Evolutionary conservation across 37 sponge, comb jelly and placozoan species (phyloP).

Genomic region (Halichondria panicea): DNA sequence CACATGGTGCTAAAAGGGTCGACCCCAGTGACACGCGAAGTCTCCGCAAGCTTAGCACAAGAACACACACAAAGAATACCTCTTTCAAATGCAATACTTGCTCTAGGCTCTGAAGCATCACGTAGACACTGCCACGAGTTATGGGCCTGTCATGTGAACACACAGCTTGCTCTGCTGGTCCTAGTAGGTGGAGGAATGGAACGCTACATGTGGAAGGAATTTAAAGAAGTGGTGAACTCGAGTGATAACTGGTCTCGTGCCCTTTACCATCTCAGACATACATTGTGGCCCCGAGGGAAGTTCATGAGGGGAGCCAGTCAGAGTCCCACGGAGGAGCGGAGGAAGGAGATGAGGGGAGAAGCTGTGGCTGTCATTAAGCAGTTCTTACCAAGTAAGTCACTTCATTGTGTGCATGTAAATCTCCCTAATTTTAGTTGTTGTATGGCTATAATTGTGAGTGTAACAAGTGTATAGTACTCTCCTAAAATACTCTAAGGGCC

Average conservation of each 20-base stretch:
- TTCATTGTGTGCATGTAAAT: neutral
- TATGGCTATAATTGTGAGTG: neutral
- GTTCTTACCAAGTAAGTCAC: conserved; percentile 70
- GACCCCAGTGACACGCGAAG: conserved; percentile 8
- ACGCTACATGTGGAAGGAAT: conserved; percentile 46
- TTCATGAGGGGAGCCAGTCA: conserved; percentile 1
- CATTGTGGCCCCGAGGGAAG: conserved; percentile 65
- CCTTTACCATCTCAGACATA: conserved; percentile 64
- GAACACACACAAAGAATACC: conserved; percentile 17
- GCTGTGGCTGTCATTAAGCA: conserved; percentile 60
- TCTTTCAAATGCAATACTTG: conserved; percentile 57
- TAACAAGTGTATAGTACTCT: neutral
- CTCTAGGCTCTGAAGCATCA: conserved; percentile 60
- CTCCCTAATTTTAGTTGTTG: neutral
- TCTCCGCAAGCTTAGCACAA: neutral
- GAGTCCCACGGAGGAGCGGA: conserved; percentile 32
- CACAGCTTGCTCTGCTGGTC: conserved; percentile 55
- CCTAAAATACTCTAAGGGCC: neutral
- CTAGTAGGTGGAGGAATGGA: conserved; percentile 60
- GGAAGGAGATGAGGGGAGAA: conserved; percentile 17
- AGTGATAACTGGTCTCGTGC: conserved; percentile 63
- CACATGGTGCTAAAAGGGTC: conserved; percentile 1
- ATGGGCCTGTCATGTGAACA: conserved; percentile 53
- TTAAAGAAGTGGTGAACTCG: conserved; percentile 34
- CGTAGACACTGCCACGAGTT: conserved; percentile 34